Base-by-base conservation (phyloP, 1,140 invertebrate genomes). In the Aphelenchoides fujianensis region DNA sequence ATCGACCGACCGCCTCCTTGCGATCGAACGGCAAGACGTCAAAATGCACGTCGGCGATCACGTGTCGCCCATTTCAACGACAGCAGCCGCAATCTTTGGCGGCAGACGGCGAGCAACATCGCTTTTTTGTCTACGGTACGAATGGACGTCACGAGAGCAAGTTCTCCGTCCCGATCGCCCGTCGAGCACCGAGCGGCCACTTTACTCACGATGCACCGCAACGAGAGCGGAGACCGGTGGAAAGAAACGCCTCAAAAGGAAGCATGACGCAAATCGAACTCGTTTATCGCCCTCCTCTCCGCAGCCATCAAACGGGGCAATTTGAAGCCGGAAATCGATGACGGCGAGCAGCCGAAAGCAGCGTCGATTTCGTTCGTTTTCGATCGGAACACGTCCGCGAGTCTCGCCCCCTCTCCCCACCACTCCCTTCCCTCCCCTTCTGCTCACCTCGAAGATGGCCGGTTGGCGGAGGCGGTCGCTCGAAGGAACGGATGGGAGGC, bases 391-490 rank as follows among this genome's bases (percentile, higher is more conserved):
- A n/a, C n/a, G n/a, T n/a, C n/a, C n/a, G n/a, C n/a, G n/a, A n/a
- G n/a, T n/a, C n/a, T n/a, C n/a, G n/a, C n/a, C n/a, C n/a, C n/a
- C n/a, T n/a, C n/a, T n/a, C n/a, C n/a, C n/a, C n/a, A n/a, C n/a
- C n/a, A n/a, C n/a, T n/a, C n/a, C n/a, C n/a, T n/a, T n/a, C n/a
- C n/a, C n/a, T n/a, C n/a, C n/a, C n/a, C n/a, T n/a, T n/a, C 41
- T 23, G 41, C 63, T 66, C 53, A 35, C 63, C 63, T 66, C 32
- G 63, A 66, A 31, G 63, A 41, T 1, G 63, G 63, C 16, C 32
- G 16, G 23, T 66, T 35, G 12, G 63, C 16, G 3, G 63, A 34
- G 27, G 63, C 63, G 31, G 34, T 16, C 12, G 32, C 63, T 27
- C 63, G 63, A 16, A 66, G n/a, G 9, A 36, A 30, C 27, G 63